These are phyloP conservation scores for Acrocyrtus sp. DNA, from an alignment of 2,888 invertebrate species.

Conservation along the genomic window DNA sequence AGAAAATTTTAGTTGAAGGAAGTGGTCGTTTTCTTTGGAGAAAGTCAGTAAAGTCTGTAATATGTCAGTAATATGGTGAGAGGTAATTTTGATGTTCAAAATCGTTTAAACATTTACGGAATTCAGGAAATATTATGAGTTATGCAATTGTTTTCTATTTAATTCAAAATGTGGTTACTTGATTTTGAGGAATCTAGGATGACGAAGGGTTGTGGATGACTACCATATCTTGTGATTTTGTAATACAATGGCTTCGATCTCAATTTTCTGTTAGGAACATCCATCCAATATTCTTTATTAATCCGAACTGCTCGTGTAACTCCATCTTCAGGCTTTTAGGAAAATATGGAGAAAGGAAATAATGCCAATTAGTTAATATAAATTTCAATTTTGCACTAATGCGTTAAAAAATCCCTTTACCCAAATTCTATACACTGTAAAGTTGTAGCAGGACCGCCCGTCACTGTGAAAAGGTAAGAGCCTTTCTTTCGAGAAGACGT, in stretches of 20 bases:
- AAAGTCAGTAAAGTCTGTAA: conserved; percentile 31
- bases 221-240: conserved; percentile 16
- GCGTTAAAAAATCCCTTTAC: conserved; percentile 19
- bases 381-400: background rate
- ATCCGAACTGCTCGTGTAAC: conserved; percentile 3
- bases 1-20: conserved; percentile 19
- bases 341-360: background rate
- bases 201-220: background rate
- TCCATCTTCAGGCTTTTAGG: conserved; percentile 19
- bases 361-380: background rate
- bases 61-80: background rate
- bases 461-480: background rate
- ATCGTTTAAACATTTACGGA: no score
- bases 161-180: no score
- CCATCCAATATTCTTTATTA: conserved; percentile 41
- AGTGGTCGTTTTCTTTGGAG: conserved; percentile 7
- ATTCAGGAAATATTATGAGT: no score
- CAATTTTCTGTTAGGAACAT: background rate
- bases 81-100: no score
- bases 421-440: conserved; percentile 34
- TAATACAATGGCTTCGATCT: conserved; percentile 29
- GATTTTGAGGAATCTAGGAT: background rate
- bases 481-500: background rate
- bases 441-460: conserved; percentile 25
- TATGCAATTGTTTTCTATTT: no score